Evolutionary conservation across 2,113 vertebrate genomes (phyloP).

Genomic region (Etheostoma cragini): DNA sequence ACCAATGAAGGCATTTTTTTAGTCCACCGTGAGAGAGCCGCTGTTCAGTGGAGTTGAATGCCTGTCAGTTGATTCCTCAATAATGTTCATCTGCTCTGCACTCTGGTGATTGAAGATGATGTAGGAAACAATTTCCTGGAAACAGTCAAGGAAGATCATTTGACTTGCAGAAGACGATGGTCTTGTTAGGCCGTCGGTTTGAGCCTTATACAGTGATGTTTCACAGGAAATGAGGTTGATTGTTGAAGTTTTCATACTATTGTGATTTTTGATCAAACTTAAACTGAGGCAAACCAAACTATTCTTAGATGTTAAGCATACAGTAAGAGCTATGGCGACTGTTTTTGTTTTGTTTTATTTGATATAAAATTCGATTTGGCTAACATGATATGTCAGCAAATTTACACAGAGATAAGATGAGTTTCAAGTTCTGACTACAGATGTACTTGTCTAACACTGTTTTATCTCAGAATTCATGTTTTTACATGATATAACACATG

Average conservation of each 20-base stretch:
- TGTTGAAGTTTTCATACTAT: constrained; percentile 30
- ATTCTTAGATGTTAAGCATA: background rate
- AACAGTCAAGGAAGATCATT: constrained; percentile 66
- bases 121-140: constrained; percentile 72
- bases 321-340: background rate
- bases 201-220: constrained; percentile 53
- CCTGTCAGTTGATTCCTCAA: constrained; percentile 30
- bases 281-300: background rate
- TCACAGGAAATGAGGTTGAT: constrained; percentile 55
- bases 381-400: too few species aligned
- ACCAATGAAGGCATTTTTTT: constrained; percentile 14
- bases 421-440: background rate
- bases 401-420: too few species aligned
- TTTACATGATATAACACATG: background rate
- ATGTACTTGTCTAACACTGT: background rate
- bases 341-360: background rate
- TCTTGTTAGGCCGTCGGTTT: constrained; percentile 48
- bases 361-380: background rate
- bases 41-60: constrained; percentile 43
- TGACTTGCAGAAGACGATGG: constrained; percentile 48
- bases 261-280: constrained; percentile 6
- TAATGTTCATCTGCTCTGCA: constrained; percentile 54
- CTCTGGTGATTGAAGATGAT: constrained; percentile 55
- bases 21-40: constrained; percentile 6
- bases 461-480: background rate